Base-by-base conservation (phyloP, 2,113 vertebrate genomes). In the Pachypanchax playfairii region DNA sequence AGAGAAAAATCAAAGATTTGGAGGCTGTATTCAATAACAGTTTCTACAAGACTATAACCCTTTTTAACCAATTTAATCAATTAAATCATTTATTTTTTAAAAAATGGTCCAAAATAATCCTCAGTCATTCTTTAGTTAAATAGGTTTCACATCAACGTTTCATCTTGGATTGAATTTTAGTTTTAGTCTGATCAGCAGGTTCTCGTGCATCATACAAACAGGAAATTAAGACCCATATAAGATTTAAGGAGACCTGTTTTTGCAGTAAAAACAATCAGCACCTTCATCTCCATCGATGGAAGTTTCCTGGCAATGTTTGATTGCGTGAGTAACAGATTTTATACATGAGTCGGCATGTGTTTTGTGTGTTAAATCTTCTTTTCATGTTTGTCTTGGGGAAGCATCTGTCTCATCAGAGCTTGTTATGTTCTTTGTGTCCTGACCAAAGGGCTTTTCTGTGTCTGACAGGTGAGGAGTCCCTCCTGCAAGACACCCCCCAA, bases 401-500 rank as follows among this genome's bases (percentile, higher is more conserved):
- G 54, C 68, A 59, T 82, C 70, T 76, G 53, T 74, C 69, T 66
- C 62, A 39, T 69, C 66, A 47, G 52, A 55, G 52, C 70, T 44
- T 66, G 74, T 21, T 73, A 7, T 56, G 21, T n/a, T 22, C 64
- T 70, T 67, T 74, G 69, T 78, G 31, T 77, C 70, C 44, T 72
- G 50, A 73, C 83, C 73, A 44, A 54, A 73, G 76, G 85, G 84
- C 73, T 83, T 85, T 80, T 82, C 65, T 51, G 47, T 64, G 54
- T 73, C 71, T 84, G 85, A 89, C 78, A 91, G 82, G 87, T 87
- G 81, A 86, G 61, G 46, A 64, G 63, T 77, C 70, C 42, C 68
- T 60, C 53, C 60, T 65, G 75, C 15, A 8, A 71, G 50, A 74
- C 35, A 22, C 9, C 55, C 59, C 51, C 58, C 35, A 29, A 5